Evolutionary conservation across 1,140 invertebrate species (phyloP).

Genomic region (Hyphantria cunea): DNA sequence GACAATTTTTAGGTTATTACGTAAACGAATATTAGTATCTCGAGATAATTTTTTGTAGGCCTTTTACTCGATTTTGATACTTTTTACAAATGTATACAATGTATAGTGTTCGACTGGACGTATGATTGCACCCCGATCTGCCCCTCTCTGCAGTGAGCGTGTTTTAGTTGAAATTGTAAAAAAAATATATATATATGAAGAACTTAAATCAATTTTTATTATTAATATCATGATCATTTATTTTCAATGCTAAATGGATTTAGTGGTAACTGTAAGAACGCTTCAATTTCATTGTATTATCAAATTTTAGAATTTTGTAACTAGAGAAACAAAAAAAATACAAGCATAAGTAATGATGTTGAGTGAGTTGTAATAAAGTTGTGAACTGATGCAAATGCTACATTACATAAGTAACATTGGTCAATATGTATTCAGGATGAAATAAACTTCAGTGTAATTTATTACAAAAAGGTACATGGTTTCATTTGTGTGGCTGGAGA

Average conservation of each 20-base stretch:
- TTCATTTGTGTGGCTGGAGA: slow-evolving; percentile 1
- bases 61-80: slow-evolving; percentile 83
- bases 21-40: slow-evolving; percentile 79
- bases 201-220: slow-evolving; percentile 78
- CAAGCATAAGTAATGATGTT: slow-evolving; percentile 69
- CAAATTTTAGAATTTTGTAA: slow-evolving; percentile 73
- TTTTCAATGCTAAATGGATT: slow-evolving; percentile 76
- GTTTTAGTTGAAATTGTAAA: slow-evolving; percentile 77
- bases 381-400: slow-evolving; percentile 63
- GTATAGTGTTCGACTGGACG: slow-evolving; percentile 79
- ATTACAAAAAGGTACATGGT: slow-evolving; percentile 49
- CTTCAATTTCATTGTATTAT: slow-evolving; percentile 79
- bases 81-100: slow-evolving; percentile 82
- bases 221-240: slow-evolving; percentile 75
- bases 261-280: slow-evolving; percentile 77
- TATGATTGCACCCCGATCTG: slow-evolving; percentile 70
- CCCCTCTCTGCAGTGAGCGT: slow-evolving; percentile 55
- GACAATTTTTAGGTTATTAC: slow-evolving; percentile 79
- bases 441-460: slow-evolving; percentile 83
- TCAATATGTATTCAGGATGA: slow-evolving; percentile 77
- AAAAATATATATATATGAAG: slow-evolving; percentile 59
- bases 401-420: slow-evolving; percentile 55
- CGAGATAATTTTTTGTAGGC: slow-evolving; percentile 81
- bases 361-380: slow-evolving; percentile 75
- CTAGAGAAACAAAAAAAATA: slow-evolving; percentile 60